A percentile compares a stretch with the other conserved stretches of the same genome.
Evolutionary conservation across 2,113 vertebrate species (phyloP).

Genomic region (Diphyllodes magnificus): DNA sequence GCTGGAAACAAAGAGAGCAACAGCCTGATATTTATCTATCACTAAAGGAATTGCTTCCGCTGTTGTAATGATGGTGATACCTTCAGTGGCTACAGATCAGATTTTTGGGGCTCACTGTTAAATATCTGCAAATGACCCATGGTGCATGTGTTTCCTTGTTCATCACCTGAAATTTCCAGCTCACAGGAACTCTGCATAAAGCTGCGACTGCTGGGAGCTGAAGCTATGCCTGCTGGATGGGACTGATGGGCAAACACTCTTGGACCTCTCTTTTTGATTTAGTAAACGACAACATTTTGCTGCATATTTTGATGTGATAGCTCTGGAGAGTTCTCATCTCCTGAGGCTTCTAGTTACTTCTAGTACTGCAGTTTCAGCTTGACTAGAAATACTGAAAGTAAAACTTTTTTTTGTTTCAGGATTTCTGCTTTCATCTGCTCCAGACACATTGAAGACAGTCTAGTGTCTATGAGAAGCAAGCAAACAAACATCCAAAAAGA

Average conservation of each 20-base stretch:
- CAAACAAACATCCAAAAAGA: background rate
- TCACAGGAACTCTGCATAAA: background rate
- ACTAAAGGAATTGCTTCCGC: background rate
- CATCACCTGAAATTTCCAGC: background rate
- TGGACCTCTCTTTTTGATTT: background rate
- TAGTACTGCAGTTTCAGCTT: background rate
- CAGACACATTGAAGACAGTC: background rate
- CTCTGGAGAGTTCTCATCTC: background rate
- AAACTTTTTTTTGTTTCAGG: background rate
- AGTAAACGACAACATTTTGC: background rate
- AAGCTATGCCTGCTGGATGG: background rate
- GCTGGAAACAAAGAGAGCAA: background rate
- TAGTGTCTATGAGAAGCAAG: background rate
- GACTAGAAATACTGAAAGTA: background rate
- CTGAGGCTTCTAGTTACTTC: background rate
- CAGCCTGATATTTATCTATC: background rate
- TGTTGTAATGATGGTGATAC: background rate
- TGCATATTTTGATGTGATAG: background rate
- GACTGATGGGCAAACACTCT: background rate
- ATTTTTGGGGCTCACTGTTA: background rate
- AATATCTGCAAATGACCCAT: background rate
- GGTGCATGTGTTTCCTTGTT: background rate
- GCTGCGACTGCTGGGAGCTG: background rate
- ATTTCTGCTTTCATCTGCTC: background rate
- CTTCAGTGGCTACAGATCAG: background rate